These are phyloP conservation scores for Acanthococcus lagerstroemiae DNA, from an alignment of 2,888 invertebrate genomes.

Conservation along the genomic window DNA sequence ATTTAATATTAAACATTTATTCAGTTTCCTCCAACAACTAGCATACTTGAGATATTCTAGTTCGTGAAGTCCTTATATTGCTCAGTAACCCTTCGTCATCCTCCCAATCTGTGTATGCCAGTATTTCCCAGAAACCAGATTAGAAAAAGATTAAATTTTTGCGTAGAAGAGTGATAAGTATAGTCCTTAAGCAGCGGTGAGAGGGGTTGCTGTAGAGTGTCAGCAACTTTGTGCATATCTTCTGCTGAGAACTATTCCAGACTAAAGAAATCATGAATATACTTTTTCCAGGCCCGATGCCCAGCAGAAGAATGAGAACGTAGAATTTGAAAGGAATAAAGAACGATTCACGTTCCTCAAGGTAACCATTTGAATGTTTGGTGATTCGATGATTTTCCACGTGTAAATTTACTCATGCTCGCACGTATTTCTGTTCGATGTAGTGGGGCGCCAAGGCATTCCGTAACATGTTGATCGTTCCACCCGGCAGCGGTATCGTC, in stretches of 20 bases:
- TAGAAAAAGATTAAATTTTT: no score
- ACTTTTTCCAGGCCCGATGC: constrained; percentile 63
- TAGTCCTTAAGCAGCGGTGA: no score
- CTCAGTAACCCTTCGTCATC: no score
- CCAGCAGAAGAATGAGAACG: constrained; percentile 77
- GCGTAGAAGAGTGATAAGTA: no score
- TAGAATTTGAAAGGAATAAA: constrained; percentile 91
- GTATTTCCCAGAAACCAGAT: no score
- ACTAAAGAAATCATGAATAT: not conserved
- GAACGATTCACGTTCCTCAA: constrained; percentile 94
- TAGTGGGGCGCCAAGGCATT: constrained; percentile 97
- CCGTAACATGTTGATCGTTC: constrained; percentile 91
- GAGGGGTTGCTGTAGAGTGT: no score
- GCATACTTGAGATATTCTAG: not conserved
- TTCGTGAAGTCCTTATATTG: no score
- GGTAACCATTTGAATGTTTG: constrained; percentile 45
- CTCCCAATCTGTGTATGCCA: no score
- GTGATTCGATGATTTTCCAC: not conserved
- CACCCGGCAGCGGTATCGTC: constrained; percentile 95
- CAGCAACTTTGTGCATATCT: not conserved
- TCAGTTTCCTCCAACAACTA: not conserved
- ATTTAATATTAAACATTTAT: constrained; percentile 35
- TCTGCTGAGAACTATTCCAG: not conserved
- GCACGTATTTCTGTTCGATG: no score
- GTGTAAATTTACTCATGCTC: no score